Evolutionary conservation across 2,113 vertebrate genomes (phyloP).

Genomic region (Paracyprichromis sp.): DNA sequence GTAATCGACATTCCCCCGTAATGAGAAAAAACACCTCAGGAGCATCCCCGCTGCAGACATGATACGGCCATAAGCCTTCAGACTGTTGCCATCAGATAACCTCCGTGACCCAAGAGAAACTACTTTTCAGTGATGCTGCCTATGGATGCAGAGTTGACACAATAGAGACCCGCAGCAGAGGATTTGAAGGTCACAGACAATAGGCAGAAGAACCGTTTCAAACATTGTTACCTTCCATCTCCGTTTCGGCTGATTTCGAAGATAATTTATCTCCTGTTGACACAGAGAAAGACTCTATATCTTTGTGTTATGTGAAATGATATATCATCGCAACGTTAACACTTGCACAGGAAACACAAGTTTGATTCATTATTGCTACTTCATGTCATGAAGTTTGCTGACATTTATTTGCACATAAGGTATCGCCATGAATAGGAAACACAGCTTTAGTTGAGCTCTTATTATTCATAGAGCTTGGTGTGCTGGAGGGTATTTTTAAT

Average conservation of each 20-base stretch:
- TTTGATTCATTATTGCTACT: neutral
- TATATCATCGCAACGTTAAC: neutral
- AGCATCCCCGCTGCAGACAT: constrained; percentile 4
- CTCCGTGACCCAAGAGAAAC: neutral
- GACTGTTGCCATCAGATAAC: constrained; percentile 29
- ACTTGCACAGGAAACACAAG: neutral
- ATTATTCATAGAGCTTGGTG: neutral
- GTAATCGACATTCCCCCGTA: constrained; percentile 44
- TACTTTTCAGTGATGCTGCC: neutral
- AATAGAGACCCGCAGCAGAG: neutral
- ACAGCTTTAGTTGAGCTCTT: neutral
- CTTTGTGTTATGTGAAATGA: neutral
- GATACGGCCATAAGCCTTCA: neutral
- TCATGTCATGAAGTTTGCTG: neutral
- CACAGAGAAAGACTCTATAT: neutral
- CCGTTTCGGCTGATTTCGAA: neutral
- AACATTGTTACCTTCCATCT: neutral
- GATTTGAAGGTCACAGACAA: neutral
- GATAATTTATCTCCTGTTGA: neutral
- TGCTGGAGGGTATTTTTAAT: neutral
- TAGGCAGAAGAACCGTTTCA: neutral
- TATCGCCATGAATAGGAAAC: neutral
- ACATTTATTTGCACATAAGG: neutral
- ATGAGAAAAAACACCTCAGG: constrained; percentile 41
- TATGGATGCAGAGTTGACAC: neutral